phyloP scores from a whole-genome alignment of 2,113 vertebrate species.

The Kryptolebias marmoratus region DNA sequence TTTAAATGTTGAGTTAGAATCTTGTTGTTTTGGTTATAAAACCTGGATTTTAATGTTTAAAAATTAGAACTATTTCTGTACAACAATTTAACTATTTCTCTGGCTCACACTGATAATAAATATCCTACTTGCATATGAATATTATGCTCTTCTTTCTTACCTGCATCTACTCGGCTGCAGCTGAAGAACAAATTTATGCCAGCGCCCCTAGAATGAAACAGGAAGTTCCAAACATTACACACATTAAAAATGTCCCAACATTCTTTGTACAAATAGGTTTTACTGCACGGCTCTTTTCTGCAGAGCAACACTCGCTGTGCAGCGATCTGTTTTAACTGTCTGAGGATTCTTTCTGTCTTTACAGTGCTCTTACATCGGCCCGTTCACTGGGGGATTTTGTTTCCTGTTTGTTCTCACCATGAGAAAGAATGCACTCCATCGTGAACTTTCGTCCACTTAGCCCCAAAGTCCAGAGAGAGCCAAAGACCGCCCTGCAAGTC shows the following conservation, averaged over 20 bases:
- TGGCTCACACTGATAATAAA: too few relatives aligned
- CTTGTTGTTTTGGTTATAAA: too few relatives aligned
- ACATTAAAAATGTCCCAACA: not conserved
- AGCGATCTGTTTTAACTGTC: not conserved
- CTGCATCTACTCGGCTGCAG: slow-evolving; percentile 71
- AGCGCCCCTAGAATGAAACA: slow-evolving; percentile 73
- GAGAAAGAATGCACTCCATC: slow-evolving; percentile 80
- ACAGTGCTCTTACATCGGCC: too few relatives aligned
- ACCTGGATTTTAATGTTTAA: too few relatives aligned
- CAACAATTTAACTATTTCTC: too few relatives aligned
- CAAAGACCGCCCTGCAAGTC: slow-evolving; percentile 77
- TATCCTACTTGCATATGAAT: too few relatives aligned
- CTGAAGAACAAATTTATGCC: slow-evolving; percentile 81
- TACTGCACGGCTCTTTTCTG: not conserved
- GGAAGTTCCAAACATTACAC: slow-evolving; percentile 29
- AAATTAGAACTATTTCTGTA: too few relatives aligned
- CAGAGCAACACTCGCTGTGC: not conserved
- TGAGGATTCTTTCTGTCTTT: too few relatives aligned
- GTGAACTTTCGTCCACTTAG: slow-evolving; percentile 79
- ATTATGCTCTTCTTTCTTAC: slow-evolving; percentile 48
- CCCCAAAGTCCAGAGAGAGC: slow-evolving; percentile 83
- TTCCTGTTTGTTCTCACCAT: slow-evolving; percentile 77
- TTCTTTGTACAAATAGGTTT: not conserved
- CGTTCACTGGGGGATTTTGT: not conserved
- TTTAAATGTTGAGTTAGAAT: too few relatives aligned